A percentile compares a stretch with the other conserved stretches of the same genome.
These are phyloP conservation scores for Orientallactaga sibirica DNA, from an alignment of 2,797 vertebrate genomes.

Conservation along the genomic window DNA sequence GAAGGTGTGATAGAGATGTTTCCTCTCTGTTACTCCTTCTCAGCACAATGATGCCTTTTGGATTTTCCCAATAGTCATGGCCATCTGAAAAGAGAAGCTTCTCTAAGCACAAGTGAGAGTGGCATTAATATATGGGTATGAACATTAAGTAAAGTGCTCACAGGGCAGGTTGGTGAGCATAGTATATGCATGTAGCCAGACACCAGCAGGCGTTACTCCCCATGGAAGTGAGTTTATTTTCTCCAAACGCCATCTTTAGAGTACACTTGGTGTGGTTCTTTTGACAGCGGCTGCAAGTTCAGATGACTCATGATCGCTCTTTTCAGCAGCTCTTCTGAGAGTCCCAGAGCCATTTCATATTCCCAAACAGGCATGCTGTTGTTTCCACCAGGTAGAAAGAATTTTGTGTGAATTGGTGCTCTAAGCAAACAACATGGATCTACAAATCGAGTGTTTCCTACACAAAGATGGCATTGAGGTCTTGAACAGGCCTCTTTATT, in stretches of 20 bases:
- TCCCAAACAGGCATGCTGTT: neutral
- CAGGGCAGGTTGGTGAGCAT: too few species aligned
- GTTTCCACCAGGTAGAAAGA: slow-evolving; percentile 51
- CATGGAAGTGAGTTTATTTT: neutral
- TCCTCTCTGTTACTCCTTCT: too few species aligned
- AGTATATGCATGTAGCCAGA: too few species aligned
- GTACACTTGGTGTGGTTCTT: neutral
- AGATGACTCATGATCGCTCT: neutral
- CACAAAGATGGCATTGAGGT: slow-evolving; percentile 73
- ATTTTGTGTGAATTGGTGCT: slow-evolving; percentile 10
- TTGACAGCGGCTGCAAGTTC: neutral
- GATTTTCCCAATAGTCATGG: too few species aligned
- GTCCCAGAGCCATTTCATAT: neutral
- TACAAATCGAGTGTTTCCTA: slow-evolving; percentile 40
- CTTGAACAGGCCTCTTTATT: slow-evolving; percentile 50
- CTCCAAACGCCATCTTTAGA: neutral
- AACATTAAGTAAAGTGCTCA: too few species aligned
- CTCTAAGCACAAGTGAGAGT: too few species aligned
- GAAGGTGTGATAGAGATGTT: too few species aligned
- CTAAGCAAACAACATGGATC: slow-evolving; percentile 29
- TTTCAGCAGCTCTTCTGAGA: neutral
- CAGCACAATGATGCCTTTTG: too few species aligned
- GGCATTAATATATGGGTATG: too few species aligned
- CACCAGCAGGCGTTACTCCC: too few species aligned
- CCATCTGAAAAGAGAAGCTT: too few species aligned